phyloP scores from a whole-genome alignment of 2,113 vertebrate species.

The Numida meleagris region DNA sequence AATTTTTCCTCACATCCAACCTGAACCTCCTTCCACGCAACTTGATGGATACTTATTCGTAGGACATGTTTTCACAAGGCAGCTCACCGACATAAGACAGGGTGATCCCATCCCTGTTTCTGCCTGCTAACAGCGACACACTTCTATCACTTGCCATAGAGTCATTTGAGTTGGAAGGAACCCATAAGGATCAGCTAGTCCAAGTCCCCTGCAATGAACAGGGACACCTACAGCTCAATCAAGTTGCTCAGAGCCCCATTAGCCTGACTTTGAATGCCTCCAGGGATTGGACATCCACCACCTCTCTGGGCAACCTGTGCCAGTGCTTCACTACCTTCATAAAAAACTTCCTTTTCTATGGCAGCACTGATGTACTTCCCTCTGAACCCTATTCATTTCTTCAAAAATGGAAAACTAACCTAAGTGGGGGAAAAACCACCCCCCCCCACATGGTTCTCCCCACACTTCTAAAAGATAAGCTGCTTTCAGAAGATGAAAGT shows the following conservation, averaged over 20 bases:
- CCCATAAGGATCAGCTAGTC: no score
- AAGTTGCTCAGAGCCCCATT: no score
- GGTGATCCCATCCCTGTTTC: background rate
- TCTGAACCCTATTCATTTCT: background rate
- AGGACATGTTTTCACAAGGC: background rate
- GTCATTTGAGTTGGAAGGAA: no score
- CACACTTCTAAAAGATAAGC: background rate
- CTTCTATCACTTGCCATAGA: background rate
- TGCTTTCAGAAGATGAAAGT: background rate
- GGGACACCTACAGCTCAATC: no score
- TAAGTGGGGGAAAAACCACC: background rate
- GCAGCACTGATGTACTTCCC: background rate
- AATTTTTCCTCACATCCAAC: no score
- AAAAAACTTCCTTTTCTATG: background rate
- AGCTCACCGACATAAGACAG: background rate
- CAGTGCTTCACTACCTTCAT: no score
- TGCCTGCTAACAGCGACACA: background rate
- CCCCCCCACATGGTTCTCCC: background rate
- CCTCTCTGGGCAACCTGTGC: no score
- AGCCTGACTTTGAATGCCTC: no score
- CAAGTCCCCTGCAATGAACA: no score
- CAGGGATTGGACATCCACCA: no score
- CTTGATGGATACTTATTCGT: background rate
- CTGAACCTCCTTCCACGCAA: no score
- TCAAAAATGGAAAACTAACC: background rate